A percentile compares a stretch with the other conserved stretches of the same genome.
Evolutionary conservation across 2,113 vertebrate species (phyloP).

Genomic region (Oplegnathus fasciatus): DNA sequence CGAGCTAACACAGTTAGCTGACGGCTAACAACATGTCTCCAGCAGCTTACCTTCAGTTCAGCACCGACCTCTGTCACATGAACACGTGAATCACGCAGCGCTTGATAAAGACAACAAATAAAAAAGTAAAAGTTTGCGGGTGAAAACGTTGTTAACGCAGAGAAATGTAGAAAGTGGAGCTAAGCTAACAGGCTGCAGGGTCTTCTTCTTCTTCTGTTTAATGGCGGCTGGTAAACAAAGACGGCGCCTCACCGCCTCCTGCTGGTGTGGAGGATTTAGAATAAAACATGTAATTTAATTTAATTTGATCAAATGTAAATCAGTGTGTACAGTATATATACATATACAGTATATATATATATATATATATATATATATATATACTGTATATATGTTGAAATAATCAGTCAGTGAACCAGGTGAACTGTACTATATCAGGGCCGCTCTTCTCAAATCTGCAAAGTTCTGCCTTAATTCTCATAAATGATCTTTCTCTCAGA

Average conservation of each 20-base stretch:
- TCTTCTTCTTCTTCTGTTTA: not conserved
- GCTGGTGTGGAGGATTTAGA: not conserved
- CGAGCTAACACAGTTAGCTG: not conserved
- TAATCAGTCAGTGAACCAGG: too few relatives aligned
- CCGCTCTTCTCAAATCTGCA: too few relatives aligned
- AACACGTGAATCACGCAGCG: too few relatives aligned
- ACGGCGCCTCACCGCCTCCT: not conserved
- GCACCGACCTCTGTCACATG: accelerated
- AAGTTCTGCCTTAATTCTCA: too few relatives aligned
- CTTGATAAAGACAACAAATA: not conserved
- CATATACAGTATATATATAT: too few relatives aligned
- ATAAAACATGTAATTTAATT: too few relatives aligned
- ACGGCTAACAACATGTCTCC: not conserved
- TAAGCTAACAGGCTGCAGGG: not conserved
- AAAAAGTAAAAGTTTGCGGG: not conserved
- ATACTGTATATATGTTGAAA: too few relatives aligned
- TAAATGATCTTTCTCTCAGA: too few relatives aligned
- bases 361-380: too few relatives aligned
- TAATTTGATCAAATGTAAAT: too few relatives aligned
- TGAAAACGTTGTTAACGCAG: not conserved
- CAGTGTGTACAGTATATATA: too few relatives aligned
- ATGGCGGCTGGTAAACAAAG: not conserved
- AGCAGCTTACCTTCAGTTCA: not conserved
- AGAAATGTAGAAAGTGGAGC: not conserved
- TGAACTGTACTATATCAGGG: too few relatives aligned